Base-by-base conservation (phyloP, 1,140 invertebrate species). In the Carposina sasakii region DNA sequence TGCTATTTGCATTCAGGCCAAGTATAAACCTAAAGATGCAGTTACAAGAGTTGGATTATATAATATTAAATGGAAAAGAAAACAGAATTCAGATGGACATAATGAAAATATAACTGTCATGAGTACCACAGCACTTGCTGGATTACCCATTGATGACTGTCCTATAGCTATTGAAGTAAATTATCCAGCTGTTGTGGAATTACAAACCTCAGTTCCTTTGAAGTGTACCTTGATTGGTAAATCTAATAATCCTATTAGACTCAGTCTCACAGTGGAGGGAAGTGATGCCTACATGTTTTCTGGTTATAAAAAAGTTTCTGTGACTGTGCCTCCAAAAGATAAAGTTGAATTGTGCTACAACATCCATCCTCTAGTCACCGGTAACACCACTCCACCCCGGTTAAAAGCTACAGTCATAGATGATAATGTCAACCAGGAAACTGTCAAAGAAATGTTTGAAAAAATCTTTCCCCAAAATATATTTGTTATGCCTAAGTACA, bases 281-380 rank as follows among this genome's bases (percentile, higher is more conserved):
- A 93, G 89, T 57, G 94, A 96, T 72, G 91, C 90, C 9, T 97
- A 96, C 67, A 95, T 96, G 93, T 96, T 94, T 86, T 89, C 94
- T 59, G 95, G 95, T 2, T 93, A 96, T 59, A 96, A 95, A 86
- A 92, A 95, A 81, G 91, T 94, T 76, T 87, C 88, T 30, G 83
- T 93, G 19, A 87, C 89, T 23, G 85, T 93, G 12, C 83, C 92
- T 34, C 92, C 92, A 0, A 82, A 87, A 19, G 88, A 87, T 37
- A 84, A 72, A 46, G 87, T 90, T 44, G 85, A 86, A 41, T 60
- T 94, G 33, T 87, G 86, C 51, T 93, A 92, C 76, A 93, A 92
- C 63, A 82, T 94, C 28, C 92, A 92, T 63, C 92, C 93, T 2
- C 72, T 94, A 48, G 76, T 91, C 9, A 87, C 91, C 15, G 93